Conservation (phyloP, 2,113 vertebrate species). For the Tyto alba region DNA sequence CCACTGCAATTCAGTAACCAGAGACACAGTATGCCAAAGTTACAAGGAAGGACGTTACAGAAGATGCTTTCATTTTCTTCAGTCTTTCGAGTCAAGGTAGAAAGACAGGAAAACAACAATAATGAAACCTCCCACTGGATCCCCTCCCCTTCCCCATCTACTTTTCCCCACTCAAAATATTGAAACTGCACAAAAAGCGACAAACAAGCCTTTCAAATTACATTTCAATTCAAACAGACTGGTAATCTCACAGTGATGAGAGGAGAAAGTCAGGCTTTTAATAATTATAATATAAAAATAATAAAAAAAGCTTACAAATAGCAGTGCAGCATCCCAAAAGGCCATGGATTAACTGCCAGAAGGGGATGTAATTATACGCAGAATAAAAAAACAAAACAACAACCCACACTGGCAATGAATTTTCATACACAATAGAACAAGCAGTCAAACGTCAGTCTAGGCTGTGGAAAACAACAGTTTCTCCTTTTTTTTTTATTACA, state of each 20-base stretch:
- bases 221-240: constrained; percentile 69
- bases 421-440: constrained; percentile 73
- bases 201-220: constrained; percentile 67
- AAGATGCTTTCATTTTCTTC: constrained; percentile 46
- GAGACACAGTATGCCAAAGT: neutral
- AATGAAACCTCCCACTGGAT: constrained; percentile 18
- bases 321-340: constrained; percentile 73
- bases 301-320: constrained; percentile 79
- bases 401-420: constrained; percentile 71
- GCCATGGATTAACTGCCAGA: constrained; percentile 73
- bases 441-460: constrained; percentile 63
- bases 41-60: constrained; percentile 15
- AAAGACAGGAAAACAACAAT: constrained; percentile 36
- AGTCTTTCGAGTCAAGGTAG: constrained; percentile 38
- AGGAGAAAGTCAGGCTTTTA: constrained; percentile 78
- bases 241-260: constrained; percentile 81
- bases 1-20: constrained; percentile 7
- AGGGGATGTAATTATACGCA: constrained; percentile 73
- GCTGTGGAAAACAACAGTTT: constrained; percentile 75
- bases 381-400: constrained; percentile 72
- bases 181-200: constrained; percentile 72
- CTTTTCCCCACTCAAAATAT: constrained; percentile 55
- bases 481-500: constrained; percentile 61
- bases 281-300: constrained; percentile 82
- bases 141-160: constrained; percentile 38